Evolutionary conservation across 2,113 vertebrate species (phyloP).

Genomic region (Helogale parvula): DNA sequence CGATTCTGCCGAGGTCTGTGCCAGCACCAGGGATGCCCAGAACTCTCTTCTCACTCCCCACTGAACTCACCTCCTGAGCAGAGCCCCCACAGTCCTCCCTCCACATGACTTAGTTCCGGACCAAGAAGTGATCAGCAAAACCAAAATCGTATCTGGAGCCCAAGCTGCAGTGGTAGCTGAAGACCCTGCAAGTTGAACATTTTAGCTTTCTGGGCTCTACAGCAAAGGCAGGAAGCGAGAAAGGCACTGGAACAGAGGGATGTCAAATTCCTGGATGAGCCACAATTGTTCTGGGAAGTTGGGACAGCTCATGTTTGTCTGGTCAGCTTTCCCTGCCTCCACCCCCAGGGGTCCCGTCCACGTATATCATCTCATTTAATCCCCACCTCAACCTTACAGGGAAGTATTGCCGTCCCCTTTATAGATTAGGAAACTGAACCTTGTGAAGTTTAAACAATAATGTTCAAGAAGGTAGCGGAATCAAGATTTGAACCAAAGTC

Average conservation of each 20-base stretch:
- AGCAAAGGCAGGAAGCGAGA: background rate
- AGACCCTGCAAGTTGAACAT: background rate
- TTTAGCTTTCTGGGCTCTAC: background rate
- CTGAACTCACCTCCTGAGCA: background rate
- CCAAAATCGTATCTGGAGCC: background rate
- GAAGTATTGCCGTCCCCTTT: background rate
- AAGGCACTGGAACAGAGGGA: background rate
- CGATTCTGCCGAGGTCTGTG: background rate
- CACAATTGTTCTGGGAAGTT: background rate
- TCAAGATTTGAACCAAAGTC: background rate
- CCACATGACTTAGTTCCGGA: background rate
- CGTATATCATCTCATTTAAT: background rate
- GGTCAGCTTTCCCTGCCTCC: background rate
- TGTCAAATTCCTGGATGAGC: no score
- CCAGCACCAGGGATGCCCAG: background rate
- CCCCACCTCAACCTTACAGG: background rate
- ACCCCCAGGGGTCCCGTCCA: background rate
- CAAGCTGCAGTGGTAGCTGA: background rate
- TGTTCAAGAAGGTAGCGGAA: background rate
- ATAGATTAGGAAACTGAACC: background rate
- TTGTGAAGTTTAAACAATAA: background rate
- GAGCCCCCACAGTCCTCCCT: background rate
- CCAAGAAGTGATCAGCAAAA: background rate
- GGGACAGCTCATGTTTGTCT: background rate
- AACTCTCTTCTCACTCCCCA: background rate